These are phyloP conservation scores for Gambusia holbrooki DNA, from an alignment of 2,113 vertebrate genomes.

Conservation along the genomic window DNA sequence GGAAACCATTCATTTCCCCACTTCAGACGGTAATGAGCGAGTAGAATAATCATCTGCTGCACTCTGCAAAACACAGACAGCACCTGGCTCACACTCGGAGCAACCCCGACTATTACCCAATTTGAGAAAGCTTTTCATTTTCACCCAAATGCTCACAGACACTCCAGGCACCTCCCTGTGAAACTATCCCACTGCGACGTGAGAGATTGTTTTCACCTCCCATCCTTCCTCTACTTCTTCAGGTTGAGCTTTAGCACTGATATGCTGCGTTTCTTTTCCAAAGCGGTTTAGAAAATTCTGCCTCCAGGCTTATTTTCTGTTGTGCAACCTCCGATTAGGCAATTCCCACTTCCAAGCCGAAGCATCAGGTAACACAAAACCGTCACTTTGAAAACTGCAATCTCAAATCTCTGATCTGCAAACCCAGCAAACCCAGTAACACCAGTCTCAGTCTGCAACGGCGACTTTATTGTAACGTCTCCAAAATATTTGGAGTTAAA, in stretches of 20 bases:
- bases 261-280: not conserved
- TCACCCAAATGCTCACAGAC: constrained; percentile 32
- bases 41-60: constrained; percentile 56
- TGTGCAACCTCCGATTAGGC: constrained; percentile 20
- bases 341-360: constrained; percentile 9
- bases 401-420: not conserved
- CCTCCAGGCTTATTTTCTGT: constrained; percentile 12
- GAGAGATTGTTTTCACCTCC: not conserved
- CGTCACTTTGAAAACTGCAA: constrained; percentile 1
- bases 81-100: constrained; percentile 51
- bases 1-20: constrained; percentile 54
- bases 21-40: constrained; percentile 59
- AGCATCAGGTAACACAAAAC: constrained; percentile 1
- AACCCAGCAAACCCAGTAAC: not conserved
- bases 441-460: not conserved
- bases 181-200: constrained; percentile 5
- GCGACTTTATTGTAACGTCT: not conserved
- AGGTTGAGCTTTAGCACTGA: not conserved
- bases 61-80: constrained; percentile 15
- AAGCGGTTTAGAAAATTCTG: not conserved
- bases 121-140: constrained; percentile 57
- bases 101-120: constrained; percentile 37
- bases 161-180: constrained; percentile 13
- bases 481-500: not conserved
- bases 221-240: not conserved